Evolutionary conservation across 23 tunicate genomes (phyloP).

Genomic region (Diplosoma virens): DNA sequence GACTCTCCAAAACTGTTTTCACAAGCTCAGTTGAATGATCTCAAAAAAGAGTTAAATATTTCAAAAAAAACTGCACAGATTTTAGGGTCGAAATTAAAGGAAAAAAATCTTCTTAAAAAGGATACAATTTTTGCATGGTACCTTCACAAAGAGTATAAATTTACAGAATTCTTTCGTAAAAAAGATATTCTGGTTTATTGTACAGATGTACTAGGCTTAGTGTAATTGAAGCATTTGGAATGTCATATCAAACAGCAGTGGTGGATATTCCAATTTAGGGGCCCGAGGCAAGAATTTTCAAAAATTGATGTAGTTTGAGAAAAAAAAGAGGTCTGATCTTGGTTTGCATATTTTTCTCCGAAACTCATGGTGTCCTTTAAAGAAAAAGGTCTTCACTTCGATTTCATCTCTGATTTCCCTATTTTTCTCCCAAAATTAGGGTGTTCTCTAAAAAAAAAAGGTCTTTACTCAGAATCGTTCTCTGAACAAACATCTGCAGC

Average conservation of each 20-base stretch:
- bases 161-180: conserved; percentile 9
- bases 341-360: no score
- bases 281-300: no score
- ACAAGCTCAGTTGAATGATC: conserved; percentile 15
- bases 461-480: no score
- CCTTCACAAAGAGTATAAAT: conserved; percentile 14
- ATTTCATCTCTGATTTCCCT: no score
- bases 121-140: conserved; percentile 22
- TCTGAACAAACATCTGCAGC: no score
- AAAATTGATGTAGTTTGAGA: no score
- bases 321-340: no score
- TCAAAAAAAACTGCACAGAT: conserved; percentile 29
- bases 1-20: conserved; percentile 25
- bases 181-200: not conserved
- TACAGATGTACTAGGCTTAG: not conserved
- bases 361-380: no score
- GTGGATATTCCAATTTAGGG: no score
- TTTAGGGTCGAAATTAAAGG: conserved; percentile 17
- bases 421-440: no score
- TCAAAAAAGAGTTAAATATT: conserved; percentile 9
- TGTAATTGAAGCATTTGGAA: not conserved
- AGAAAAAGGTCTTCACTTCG: no score
- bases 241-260: not conserved
- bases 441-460: no score
- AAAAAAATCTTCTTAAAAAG: conserved; percentile 26